phyloP scores from a whole-genome alignment of 2,797 vertebrate genomes.

The Capromys pilorides region DNA sequence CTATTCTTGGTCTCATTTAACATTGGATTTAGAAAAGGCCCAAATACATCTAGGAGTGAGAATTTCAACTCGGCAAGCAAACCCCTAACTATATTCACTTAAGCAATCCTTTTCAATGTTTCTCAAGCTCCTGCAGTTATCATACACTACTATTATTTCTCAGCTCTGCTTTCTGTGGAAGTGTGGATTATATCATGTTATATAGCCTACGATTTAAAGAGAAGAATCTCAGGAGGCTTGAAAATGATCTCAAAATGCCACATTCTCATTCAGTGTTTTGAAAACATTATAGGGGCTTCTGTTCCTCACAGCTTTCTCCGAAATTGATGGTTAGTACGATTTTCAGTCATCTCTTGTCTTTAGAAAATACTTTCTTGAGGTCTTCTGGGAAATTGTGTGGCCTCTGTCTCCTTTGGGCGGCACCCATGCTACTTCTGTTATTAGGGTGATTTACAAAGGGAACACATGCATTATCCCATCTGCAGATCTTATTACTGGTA shows the following conservation, averaged over 20 bases:
- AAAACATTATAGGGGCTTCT: slow-evolving; percentile 48
- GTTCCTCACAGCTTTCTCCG: slow-evolving; percentile 46
- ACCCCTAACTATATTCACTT: slow-evolving; percentile 32
- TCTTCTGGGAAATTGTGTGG: neutral
- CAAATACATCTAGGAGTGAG: neutral
- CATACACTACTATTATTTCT: neutral
- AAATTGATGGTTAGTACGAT: slow-evolving; percentile 44
- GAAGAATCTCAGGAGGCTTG: neutral
- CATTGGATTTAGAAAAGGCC: neutral
- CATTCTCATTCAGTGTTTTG: slow-evolving; percentile 45
- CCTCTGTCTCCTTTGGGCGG: neutral
- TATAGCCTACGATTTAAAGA: neutral
- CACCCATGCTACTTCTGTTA: neutral
- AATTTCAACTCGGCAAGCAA: neutral
- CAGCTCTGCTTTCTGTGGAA: slow-evolving; percentile 11
- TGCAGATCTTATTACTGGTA: neutral
- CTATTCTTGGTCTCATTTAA: neutral
- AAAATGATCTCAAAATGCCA: neutral
- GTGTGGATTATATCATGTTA: neutral
- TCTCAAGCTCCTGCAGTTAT: neutral
- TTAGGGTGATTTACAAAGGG: slow-evolving; percentile 3
- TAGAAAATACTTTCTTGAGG: neutral
- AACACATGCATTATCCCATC: neutral
- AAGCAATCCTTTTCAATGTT: neutral
- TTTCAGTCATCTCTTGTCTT: slow-evolving; percentile 35